Conservation (phyloP, 2,888 invertebrate species). For the Troides helena region DNA sequence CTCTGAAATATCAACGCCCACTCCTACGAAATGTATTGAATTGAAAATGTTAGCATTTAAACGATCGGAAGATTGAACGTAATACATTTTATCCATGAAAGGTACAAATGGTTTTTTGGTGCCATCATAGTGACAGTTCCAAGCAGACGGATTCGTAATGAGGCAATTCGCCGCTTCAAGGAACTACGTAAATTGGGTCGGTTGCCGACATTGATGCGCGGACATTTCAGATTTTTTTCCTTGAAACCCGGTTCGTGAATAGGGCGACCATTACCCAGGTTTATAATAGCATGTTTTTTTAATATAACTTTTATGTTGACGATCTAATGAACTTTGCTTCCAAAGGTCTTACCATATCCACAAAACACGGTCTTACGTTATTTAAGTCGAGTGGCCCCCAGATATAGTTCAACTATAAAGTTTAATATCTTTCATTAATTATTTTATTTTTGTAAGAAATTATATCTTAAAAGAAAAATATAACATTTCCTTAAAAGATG, state of each 20-base stretch:
- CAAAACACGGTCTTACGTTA: too few relatives aligned
- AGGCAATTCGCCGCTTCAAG: conserved; percentile 50
- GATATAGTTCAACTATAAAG: too few relatives aligned
- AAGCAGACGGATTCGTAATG: conserved; percentile 43
- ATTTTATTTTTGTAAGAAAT: too few relatives aligned
- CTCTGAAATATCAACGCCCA: background rate
- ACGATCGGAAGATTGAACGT: conserved; percentile 6
- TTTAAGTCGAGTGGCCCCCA: too few relatives aligned
- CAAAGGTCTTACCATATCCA: too few relatives aligned
- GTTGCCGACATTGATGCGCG: conserved; percentile 33
- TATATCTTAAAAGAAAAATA: too few relatives aligned
- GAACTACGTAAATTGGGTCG: conserved; percentile 51
- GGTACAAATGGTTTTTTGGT: conserved; percentile 9
- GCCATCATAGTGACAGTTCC: conserved; percentile 23
- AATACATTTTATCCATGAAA: conserved; percentile 12
- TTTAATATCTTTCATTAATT: too few relatives aligned
- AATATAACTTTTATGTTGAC: background rate
- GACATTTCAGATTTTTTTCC: conserved; percentile 31
- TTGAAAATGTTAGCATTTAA: conserved; percentile 2
- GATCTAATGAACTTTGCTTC: too few relatives aligned
- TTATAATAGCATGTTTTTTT: background rate
- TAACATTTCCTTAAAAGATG: too few relatives aligned
- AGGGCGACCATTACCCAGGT: conserved; percentile 8
- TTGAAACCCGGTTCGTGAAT: conserved; percentile 11
- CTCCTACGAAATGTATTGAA: background rate